phyloP scores from a whole-genome alignment of 2,113 vertebrate genomes.

The Brachionichthys hirsutus region DNA sequence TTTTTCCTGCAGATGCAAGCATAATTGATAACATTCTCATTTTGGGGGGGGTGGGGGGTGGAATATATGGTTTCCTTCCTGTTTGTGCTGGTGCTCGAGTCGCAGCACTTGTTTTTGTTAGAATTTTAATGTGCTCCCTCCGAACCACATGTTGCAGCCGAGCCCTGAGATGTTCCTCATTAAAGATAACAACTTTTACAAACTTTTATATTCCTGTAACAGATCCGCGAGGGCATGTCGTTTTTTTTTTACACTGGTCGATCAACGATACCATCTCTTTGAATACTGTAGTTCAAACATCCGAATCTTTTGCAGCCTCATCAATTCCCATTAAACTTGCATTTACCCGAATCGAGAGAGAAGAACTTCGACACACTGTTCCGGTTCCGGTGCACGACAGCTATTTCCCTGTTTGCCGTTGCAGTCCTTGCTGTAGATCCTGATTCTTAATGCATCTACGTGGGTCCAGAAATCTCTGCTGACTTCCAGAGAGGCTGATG shows the following conservation, averaged over 20 bases:
- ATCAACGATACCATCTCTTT: conserved; percentile 22
- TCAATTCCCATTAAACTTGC: conserved; percentile 33
- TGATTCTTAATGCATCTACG: conserved; percentile 39
- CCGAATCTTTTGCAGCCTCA: conserved; percentile 23
- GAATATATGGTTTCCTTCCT: conserved; percentile 75
- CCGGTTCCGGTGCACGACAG: conserved; percentile 33
- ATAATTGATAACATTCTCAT: conserved; percentile 71
- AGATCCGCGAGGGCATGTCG: conserved; percentile 48
- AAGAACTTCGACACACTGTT: conserved; percentile 3
- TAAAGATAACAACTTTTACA: conserved; percentile 51
- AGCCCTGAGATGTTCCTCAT: conserved; percentile 52
- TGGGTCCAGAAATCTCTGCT: conserved; percentile 35
- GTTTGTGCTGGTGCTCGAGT: conserved; percentile 63
- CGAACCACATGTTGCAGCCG: conserved; percentile 62
- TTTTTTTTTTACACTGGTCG: conserved; percentile 4
- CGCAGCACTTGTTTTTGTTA: conserved; percentile 66
- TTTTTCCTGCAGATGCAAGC: conserved; percentile 61
- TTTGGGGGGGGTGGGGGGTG: conserved; percentile 61
- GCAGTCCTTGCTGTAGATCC: conserved; percentile 42
- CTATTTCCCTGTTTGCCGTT: conserved; percentile 37
- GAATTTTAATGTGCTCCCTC: conserved; percentile 41
- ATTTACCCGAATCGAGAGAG: conserved; percentile 33
- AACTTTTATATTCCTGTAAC: conserved; percentile 38
- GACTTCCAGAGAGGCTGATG: conserved; percentile 55
- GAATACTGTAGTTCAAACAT: conserved; percentile 33